A percentile compares a stretch with the other conserved stretches of the same genome.
phyloP scores from a whole-genome alignment of 2,888 invertebrate species.

The Oscheius sp. region DNA sequence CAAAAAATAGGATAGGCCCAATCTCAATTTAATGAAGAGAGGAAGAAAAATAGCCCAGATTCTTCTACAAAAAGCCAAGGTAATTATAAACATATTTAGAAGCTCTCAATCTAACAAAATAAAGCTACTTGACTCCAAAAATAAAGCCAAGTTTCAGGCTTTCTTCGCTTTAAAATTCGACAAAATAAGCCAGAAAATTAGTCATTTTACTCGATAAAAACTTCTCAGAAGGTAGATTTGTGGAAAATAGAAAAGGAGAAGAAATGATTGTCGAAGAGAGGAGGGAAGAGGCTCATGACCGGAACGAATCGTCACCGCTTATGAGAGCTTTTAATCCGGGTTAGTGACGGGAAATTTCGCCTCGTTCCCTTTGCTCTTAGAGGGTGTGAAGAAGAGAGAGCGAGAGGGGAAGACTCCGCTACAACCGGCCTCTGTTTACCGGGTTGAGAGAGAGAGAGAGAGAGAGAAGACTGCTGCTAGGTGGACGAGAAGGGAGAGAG shows the following conservation, averaged over 20 bases:
- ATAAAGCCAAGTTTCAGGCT: too few relatives aligned
- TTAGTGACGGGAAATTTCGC: neutral
- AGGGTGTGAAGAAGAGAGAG: slow-evolving; percentile 22
- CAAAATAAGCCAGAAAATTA: too few relatives aligned
- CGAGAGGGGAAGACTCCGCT: neutral
- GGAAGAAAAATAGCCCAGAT: neutral
- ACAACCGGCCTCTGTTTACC: slow-evolving; percentile 20
- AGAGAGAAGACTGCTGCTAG: neutral
- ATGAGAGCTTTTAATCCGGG: neutral
- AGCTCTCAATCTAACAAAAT: too few relatives aligned
- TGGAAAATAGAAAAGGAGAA: neutral
- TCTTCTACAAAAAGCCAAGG: neutral
- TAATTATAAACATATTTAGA: too few relatives aligned
- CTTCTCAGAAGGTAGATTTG: too few relatives aligned
- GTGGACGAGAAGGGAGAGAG: neutral
- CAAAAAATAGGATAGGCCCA: too few relatives aligned
- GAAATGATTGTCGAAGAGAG: neutral
- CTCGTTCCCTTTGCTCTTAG: neutral
- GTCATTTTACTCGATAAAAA: too few relatives aligned
- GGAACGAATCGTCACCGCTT: neutral
- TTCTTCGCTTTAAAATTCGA: too few relatives aligned
- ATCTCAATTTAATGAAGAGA: too few relatives aligned
- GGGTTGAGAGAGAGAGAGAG: neutral
- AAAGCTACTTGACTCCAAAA: too few relatives aligned
- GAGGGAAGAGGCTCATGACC: neutral